Conservation (phyloP, 2,113 vertebrate species). For the Speoplatyrhinus poulsoni region DNA sequence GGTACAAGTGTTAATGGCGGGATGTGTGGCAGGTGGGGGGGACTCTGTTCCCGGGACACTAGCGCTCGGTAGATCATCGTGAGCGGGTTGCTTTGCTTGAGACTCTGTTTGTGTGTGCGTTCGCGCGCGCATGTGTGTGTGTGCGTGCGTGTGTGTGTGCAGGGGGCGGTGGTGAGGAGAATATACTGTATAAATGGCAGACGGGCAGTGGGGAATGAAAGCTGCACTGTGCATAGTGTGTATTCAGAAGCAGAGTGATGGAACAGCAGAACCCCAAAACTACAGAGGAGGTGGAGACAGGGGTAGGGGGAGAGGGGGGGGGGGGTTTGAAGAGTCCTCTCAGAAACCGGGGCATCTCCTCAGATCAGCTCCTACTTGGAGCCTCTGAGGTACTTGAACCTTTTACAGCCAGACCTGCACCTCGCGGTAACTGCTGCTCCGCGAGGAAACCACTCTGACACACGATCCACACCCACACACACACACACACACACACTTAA, state of each 20-base stretch:
- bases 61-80: too few species aligned
- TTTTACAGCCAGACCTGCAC: slow-evolving; percentile 51
- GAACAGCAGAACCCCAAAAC: too few species aligned
- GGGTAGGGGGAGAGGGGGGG: too few species aligned
- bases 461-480: slow-evolving; percentile 68
- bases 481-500: slow-evolving; percentile 28
- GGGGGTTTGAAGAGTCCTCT: slow-evolving; percentile 55
- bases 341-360: slow-evolving; percentile 51
- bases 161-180: slow-evolving; percentile 5
- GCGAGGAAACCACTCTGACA: slow-evolving; percentile 73
- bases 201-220: too few species aligned
- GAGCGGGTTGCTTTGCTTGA: too few species aligned
- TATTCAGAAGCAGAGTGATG: too few species aligned
- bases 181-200: too few species aligned
- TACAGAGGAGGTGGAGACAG: too few species aligned
- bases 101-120: slow-evolving; percentile 9
- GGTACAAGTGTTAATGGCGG: too few species aligned
- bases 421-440: slow-evolving; percentile 63
- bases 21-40: too few species aligned
- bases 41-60: too few species aligned
- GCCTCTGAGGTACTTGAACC: slow-evolving; percentile 67
- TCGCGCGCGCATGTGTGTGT: slow-evolving; percentile 34
- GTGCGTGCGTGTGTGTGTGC: slow-evolving; percentile 15
- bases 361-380: slow-evolving; percentile 41
- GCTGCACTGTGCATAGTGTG: too few species aligned